Evolutionary conservation across 2,113 vertebrate genomes (phyloP).

Genomic region (Mionectes macconnelli): DNA sequence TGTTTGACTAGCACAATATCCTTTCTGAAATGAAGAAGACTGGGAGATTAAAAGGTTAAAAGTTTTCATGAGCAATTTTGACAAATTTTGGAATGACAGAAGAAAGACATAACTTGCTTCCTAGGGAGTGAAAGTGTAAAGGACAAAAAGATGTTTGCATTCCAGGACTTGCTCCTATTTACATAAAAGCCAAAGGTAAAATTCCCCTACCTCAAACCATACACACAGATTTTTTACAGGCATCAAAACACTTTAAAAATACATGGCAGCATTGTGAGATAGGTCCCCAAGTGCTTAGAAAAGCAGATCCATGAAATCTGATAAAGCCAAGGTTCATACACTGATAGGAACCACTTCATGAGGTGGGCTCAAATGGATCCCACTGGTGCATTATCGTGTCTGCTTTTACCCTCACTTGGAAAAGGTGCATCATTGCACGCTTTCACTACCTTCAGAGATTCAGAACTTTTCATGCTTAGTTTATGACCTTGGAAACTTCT

Average conservation of each 20-base stretch:
- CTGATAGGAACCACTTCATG: neutral
- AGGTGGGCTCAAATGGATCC: neutral
- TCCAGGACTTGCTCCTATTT: neutral
- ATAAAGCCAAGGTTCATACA: neutral
- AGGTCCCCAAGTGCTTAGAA: neutral
- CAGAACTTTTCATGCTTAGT: neutral
- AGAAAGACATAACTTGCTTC: neutral
- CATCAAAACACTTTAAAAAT: conserved; percentile 24
- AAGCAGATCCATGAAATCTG: neutral
- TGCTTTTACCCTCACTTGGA: neutral
- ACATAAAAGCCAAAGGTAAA: conserved; percentile 32
- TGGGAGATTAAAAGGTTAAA: conserved; percentile 5
- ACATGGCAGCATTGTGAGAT: neutral
- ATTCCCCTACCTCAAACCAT: neutral
- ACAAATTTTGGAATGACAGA: neutral
- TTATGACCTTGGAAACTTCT: neutral
- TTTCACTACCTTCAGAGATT: neutral
- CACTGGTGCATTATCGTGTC: neutral
- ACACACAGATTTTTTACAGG: neutral
- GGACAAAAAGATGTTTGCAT: neutral
- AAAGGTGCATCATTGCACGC: neutral
- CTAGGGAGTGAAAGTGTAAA: neutral
- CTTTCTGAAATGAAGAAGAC: neutral
- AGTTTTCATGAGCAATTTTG: neutral
- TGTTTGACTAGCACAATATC: neutral